These are phyloP conservation scores for Scatophagus argus DNA, from an alignment of 2,113 vertebrate species.

Conservation along the genomic window DNA sequence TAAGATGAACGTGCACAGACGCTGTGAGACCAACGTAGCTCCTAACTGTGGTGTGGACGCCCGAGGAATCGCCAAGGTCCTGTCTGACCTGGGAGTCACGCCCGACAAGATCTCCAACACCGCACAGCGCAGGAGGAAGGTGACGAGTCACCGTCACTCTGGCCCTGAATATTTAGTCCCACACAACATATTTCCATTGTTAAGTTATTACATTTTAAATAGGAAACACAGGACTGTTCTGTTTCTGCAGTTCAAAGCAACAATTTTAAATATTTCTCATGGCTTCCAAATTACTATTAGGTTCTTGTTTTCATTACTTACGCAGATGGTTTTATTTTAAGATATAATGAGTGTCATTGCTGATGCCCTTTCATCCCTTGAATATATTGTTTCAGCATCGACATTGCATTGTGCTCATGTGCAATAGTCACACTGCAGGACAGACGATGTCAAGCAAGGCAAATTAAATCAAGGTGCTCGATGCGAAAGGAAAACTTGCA, in stretches of 20 bases:
- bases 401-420: too few species aligned
- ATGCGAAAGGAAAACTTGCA: too few species aligned
- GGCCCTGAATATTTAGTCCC: neutral
- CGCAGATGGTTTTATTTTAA: neutral
- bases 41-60: slow-evolving; percentile 98
- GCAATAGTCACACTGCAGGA: too few species aligned
- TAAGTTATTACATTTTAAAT: neutral
- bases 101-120: slow-evolving; percentile 98
- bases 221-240: neutral
- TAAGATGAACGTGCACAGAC: slow-evolving; percentile 99
- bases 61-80: slow-evolving; percentile 96
- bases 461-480: too few species aligned
- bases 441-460: too few species aligned
- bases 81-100: slow-evolving; percentile 96
- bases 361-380: too few species aligned
- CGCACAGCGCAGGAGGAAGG: slow-evolving; percentile 96
- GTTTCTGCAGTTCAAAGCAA: too few species aligned
- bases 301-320: neutral
- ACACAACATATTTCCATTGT: neutral
- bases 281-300: too few species aligned
- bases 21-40: slow-evolving; percentile 97
- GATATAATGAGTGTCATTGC: too few species aligned
- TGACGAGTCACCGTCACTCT: slow-evolving; percentile 56
- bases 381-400: too few species aligned
- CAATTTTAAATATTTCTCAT: too few species aligned